Base-by-base conservation (phyloP, 2,888 invertebrate species). In the Drosophila colorata region DNA sequence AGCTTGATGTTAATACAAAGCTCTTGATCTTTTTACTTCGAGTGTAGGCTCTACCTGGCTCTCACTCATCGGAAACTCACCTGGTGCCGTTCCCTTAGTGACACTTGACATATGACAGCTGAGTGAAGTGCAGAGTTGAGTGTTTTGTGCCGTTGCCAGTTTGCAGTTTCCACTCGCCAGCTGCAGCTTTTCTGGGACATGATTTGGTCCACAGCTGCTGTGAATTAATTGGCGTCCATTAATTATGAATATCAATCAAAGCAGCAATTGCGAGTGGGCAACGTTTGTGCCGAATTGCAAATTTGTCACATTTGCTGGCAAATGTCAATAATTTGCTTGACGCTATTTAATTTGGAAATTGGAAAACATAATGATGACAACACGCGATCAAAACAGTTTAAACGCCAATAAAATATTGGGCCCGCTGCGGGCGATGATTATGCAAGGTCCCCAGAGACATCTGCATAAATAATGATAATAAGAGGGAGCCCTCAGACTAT, bases 381-480 rank as follows among this genome's bases (percentile, higher is more conserved):
- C 33, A 55, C n/a, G 58, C 64, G 49, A 64, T 85, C 88, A 79
- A 82, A 82, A 87, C 86, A 82, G 76, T 69, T 87, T 79, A 79
- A 65, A 60, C 48, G 43, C 52, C 75, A 51, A 75, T 85, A 79
- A 78, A 78, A 65, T 56, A 48, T 46, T 59, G 20, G 23, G 40
- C 25, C 25, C 33, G 46, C 43, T 51, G 40, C 9, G 40, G 61
- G 35, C 25, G 38, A 47, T 49, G 40, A 56, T 84, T 87, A 67
- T 84, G 84, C 69, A 84, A 87, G 78, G 64, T 43, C 43, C 47
- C 31, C 14, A 31, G 25, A 67, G 44, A 64, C 76, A 85, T 87
- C 79, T 82, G 86, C 82, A 87, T 82, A 87, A 81, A 87, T 82
- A 81, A 70, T 66, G 51, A 49, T 67, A 67, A 80, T 70, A 53